phyloP scores from a whole-genome alignment of 2,113 vertebrate genomes.

The Nothoprocta perdicaria region DNA sequence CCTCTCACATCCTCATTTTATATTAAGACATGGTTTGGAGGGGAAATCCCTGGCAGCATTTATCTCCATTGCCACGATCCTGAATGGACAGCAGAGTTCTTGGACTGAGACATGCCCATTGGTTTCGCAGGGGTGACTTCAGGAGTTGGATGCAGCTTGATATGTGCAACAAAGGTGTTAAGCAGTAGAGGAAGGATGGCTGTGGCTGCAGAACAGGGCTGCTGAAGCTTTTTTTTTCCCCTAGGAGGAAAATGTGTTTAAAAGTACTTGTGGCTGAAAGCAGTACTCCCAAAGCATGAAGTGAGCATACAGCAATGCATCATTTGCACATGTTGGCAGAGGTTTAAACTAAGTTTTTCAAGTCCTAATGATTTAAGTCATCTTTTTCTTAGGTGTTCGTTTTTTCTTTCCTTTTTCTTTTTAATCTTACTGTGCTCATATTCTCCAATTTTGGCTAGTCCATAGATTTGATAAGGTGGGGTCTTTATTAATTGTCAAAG shows the following conservation, averaged over 20 bases:
- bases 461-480: not conserved
- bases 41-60: constrained; percentile 7
- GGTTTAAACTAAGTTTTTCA: not conserved
- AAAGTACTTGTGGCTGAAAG: not conserved
- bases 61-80: not conserved
- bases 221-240: not conserved
- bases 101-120: rapidly evolving
- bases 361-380: not conserved
- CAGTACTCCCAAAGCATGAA: not conserved
- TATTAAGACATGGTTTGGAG: constrained; percentile 4
- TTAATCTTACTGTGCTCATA: not conserved
- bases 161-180: not conserved
- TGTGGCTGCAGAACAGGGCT: not conserved
- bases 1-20: not conserved
- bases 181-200: not conserved
- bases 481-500: not conserved
- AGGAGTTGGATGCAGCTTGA: not conserved
- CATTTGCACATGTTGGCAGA: not conserved
- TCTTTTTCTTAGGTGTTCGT: not conserved
- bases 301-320: not conserved
- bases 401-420: not conserved
- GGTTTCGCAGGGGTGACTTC: not conserved
- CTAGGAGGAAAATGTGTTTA: not conserved
- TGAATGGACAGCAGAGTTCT: not conserved
- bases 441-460: not conserved